phyloP scores from a whole-genome alignment of 2,888 invertebrate genomes.

The Micoletzkya japonica region DNA sequence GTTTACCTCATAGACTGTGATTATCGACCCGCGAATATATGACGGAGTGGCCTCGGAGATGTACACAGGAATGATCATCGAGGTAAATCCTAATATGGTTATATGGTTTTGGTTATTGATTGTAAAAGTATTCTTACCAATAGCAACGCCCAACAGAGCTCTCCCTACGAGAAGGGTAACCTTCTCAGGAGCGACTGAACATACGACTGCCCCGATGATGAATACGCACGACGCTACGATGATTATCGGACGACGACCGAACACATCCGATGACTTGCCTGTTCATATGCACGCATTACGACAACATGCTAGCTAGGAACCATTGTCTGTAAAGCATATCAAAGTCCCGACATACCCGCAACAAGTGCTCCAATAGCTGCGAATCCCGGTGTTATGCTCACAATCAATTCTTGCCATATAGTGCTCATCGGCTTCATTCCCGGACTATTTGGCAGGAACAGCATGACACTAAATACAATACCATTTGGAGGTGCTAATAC shows the following conservation, averaged over 20 bases:
- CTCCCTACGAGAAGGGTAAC: slow-evolving; percentile 51
- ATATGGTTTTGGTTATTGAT: no score
- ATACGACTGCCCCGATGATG: slow-evolving; percentile 67
- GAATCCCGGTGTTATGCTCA: slow-evolving; percentile 53
- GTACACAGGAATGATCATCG: slow-evolving; percentile 70
- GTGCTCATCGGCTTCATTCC: slow-evolving; percentile 48
- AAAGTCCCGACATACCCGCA: slow-evolving; percentile 64
- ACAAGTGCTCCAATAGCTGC: slow-evolving; percentile 46
- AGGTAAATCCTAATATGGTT: slow-evolving; percentile 56
- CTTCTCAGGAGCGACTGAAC: slow-evolving; percentile 48
- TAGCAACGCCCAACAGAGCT: slow-evolving; percentile 55
- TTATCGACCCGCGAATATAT: slow-evolving; percentile 67
- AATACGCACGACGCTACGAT: slow-evolving; percentile 68
- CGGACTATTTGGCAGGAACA: slow-evolving; percentile 48
- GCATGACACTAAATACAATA: slow-evolving; percentile 64
- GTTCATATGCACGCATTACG: not conserved
- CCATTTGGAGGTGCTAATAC: no score
- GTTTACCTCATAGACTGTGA: slow-evolving; percentile 23
- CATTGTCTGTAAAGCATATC: no score
- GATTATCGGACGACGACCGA: slow-evolving; percentile 69
- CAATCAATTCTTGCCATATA: slow-evolving; percentile 58
- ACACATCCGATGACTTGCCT: slow-evolving; percentile 67
- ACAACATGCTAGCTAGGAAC: not conserved
- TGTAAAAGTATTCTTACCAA: no score
- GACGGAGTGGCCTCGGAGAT: slow-evolving; percentile 70